A percentile compares a stretch with the other conserved stretches of the same genome.
Conservation (phyloP, 2,888 invertebrate genomes). For the Sialis lutaria region DNA sequence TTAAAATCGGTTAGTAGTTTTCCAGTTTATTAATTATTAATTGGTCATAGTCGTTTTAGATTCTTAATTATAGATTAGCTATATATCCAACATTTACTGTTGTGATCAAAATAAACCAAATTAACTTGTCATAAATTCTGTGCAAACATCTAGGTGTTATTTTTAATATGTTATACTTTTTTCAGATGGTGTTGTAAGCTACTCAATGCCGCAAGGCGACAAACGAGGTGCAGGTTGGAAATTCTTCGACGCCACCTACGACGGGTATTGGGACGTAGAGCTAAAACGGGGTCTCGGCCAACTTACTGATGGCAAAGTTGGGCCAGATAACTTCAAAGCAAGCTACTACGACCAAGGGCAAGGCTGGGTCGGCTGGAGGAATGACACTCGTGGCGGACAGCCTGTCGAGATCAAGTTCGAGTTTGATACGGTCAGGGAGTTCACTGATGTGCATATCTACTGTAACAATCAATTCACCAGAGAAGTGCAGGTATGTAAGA, state of each 20-base stretch:
- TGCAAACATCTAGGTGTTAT: too few relatives aligned
- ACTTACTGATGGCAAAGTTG: conserved; percentile 64
- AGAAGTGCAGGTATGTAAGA: conserved; percentile 49
- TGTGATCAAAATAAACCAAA: too few relatives aligned
- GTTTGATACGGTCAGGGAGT: conserved; percentile 76
- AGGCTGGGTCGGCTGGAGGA: conserved; percentile 86
- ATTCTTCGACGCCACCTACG: conserved; percentile 71
- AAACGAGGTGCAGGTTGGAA: conserved; percentile 62
- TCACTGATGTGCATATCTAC: conserved; percentile 63
- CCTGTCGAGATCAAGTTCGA: conserved; percentile 58
- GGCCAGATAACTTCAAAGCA: conserved; percentile 54
- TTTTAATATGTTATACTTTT: conserved; percentile 5
- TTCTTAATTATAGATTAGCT: too few relatives aligned
- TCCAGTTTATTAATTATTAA: too few relatives aligned
- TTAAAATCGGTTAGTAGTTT: too few relatives aligned
- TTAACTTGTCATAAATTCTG: too few relatives aligned
- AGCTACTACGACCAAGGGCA: conserved; percentile 41
- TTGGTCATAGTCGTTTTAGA: too few relatives aligned
- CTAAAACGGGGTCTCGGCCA: conserved; percentile 68
- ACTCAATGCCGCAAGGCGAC: conserved; percentile 79
- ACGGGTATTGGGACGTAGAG: conserved; percentile 64
- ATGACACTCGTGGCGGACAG: conserved; percentile 44
- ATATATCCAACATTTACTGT: too few relatives aligned
- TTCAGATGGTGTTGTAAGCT: conserved; percentile 66
- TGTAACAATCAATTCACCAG: conserved; percentile 74